These are phyloP conservation scores for Hapalemur alaotrensis DNA, from an alignment of 2,797 vertebrate genomes.

Conservation along the genomic window DNA sequence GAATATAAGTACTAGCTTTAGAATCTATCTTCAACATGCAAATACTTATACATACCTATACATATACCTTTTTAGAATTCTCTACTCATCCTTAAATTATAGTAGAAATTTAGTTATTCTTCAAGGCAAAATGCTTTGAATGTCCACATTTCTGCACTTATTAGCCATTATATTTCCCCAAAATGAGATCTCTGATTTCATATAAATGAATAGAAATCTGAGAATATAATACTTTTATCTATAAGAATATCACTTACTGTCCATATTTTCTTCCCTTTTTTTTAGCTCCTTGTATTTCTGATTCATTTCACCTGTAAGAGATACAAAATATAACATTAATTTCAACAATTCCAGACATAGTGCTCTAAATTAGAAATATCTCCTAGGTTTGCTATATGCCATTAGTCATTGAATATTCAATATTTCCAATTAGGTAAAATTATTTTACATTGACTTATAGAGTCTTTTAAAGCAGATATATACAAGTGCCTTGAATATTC, in stretches of 20 bases:
- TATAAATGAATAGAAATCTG: conserved; percentile 14
- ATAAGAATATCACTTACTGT: conserved; percentile 88
- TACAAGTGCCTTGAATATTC: background rate
- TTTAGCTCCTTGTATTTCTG: conserved; percentile 96
- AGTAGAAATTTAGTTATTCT: background rate
- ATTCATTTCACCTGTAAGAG: conserved; percentile 91
- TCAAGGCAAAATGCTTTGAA: conserved; percentile 26
- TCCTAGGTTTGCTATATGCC: background rate
- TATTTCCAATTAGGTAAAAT: background rate
- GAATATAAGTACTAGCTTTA: background rate
- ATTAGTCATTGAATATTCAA: conserved; percentile 11
- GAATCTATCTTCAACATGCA: background rate
- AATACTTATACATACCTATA: background rate
- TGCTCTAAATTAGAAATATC: conserved; percentile 28
- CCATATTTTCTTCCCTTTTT: conserved; percentile 94
- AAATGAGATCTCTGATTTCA: conserved; percentile 40
- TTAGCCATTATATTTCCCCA: background rate
- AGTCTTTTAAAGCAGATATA: background rate
- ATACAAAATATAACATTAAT: conserved; percentile 55
- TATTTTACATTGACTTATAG: conserved; percentile 10
- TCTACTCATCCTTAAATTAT: background rate
- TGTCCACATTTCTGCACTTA: background rate
- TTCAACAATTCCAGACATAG: conserved; percentile 40
- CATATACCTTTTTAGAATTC: background rate
- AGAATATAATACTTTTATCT: background rate